Percentiles rank a stretch among this genome's conserved stretches.
Conservation (phyloP, 2,113 vertebrate genomes). For the Ameiurus melas region DNA sequence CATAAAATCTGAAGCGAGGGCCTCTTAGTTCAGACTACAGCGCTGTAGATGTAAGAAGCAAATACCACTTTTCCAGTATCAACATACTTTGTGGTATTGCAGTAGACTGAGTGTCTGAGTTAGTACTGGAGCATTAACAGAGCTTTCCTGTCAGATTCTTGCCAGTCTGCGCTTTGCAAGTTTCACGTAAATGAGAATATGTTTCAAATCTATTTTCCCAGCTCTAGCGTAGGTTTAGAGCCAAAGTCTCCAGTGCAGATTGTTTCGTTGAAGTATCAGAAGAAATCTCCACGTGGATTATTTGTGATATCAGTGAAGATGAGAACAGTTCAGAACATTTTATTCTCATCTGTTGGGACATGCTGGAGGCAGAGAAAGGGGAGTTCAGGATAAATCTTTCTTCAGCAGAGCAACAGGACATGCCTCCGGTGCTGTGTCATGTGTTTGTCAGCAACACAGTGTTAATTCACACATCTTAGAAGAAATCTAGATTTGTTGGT, state of each 20-base stretch:
- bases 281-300: constrained; percentile 38
- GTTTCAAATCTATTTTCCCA: background rate
- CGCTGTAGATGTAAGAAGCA: background rate
- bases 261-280: background rate
- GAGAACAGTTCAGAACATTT: constrained; percentile 24
- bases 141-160: constrained; percentile 25
- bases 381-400: background rate
- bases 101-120: constrained; percentile 30
- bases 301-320: constrained; percentile 41
- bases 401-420: background rate
- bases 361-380: background rate
- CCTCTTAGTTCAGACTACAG: background rate
- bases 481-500: background rate
- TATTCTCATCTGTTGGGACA: constrained; percentile 29
- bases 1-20: background rate
- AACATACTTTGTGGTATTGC: constrained; percentile 41
- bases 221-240: background rate
- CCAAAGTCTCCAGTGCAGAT: background rate
- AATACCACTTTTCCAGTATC: constrained; percentile 6
- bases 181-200: background rate
- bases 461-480: background rate
- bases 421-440: constrained; percentile 11
- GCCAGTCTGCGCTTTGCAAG: background rate
- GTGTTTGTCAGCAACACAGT: constrained; percentile 10
- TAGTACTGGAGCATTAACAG: constrained; percentile 37